Percentiles rank a stretch among this genome's conserved stretches.
Evolutionary conservation across 2,797 vertebrate genomes (phyloP).

Genomic region (Thamnophis elegans): DNA sequence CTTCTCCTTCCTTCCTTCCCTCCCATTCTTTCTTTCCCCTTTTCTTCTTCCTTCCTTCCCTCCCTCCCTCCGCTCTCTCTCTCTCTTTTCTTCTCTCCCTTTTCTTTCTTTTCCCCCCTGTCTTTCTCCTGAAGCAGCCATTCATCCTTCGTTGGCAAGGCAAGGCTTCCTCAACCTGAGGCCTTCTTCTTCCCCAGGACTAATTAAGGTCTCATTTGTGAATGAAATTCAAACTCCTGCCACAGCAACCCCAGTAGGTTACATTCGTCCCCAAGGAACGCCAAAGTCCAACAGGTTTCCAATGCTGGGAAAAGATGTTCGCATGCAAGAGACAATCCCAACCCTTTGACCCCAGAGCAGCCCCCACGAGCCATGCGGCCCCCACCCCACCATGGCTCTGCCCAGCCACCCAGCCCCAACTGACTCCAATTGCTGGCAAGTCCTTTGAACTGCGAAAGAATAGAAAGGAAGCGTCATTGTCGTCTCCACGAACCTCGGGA

Average conservation of each 20-base stretch:
- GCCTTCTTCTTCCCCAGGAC: neutral
- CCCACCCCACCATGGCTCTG: neutral
- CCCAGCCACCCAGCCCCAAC: neutral
- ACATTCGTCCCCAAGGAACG: neutral
- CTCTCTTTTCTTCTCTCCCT: too few relatives aligned
- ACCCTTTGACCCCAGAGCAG: neutral
- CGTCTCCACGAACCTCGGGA: neutral
- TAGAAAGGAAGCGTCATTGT: neutral
- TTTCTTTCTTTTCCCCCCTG: too few relatives aligned
- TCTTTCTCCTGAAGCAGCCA: neutral
- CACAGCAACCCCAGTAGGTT: fast-evolving
- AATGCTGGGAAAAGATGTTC: neutral
- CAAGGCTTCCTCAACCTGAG: neutral
- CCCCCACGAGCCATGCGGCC: neutral
- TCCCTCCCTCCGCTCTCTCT: too few relatives aligned
- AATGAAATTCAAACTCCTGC: neutral
- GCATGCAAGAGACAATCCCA: neutral
- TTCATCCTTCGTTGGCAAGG: neutral
- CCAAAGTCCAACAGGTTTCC: neutral
- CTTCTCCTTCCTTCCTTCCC: too few relatives aligned
- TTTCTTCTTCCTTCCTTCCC: too few relatives aligned
- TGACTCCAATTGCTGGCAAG: neutral
- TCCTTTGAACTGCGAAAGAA: neutral
- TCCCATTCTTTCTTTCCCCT: too few relatives aligned
- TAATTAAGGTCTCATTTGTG: neutral